phyloP scores from a whole-genome alignment of 1,140 invertebrate genomes.

The Leptopilina boulardi region DNA sequence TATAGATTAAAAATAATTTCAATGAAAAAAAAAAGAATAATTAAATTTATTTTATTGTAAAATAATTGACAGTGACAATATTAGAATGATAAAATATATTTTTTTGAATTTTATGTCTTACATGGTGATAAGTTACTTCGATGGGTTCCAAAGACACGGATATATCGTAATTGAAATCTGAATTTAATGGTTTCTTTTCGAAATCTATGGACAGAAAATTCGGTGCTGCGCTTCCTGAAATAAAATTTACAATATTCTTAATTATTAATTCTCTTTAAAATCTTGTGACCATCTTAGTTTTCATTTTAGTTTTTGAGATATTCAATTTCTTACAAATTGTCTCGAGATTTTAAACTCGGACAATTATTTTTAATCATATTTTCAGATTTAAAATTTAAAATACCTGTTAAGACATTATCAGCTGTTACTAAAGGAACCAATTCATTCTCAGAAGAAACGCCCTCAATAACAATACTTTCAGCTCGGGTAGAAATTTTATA shows the following conservation, averaged over 20 bases:
- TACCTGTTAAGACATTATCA: conserved; percentile 81
- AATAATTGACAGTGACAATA: background rate
- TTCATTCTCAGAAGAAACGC: conserved; percentile 84
- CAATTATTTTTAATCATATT: conserved; percentile 1
- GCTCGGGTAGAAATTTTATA: conserved; percentile 84
- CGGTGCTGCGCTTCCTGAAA: conserved; percentile 78
- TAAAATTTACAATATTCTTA: conserved; percentile 31
- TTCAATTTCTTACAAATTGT: too few species aligned
- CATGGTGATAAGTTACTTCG: conserved; percentile 89
- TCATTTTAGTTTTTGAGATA: too few species aligned
- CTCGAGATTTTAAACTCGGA: background rate
- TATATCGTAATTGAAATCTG: conserved; percentile 83
- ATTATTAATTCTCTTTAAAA: too few species aligned
- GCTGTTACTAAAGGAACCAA: conserved; percentile 84
- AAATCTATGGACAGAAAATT: conserved; percentile 87
- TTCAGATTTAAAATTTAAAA: conserved; percentile 41
- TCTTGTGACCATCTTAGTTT: too few species aligned
- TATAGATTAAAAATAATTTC: background rate
- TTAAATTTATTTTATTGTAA: background rate
- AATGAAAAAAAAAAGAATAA: background rate
- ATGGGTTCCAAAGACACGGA: conserved; percentile 83
- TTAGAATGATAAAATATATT: background rate
- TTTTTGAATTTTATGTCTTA: conserved; percentile 66
- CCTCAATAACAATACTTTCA: conserved; percentile 88
- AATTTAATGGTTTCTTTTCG: conserved; percentile 83